A percentile compares a stretch with the other conserved stretches of the same genome.
Evolutionary conservation across 2,888 invertebrate genomes (phyloP).

Genomic region (Magallana nippona): DNA sequence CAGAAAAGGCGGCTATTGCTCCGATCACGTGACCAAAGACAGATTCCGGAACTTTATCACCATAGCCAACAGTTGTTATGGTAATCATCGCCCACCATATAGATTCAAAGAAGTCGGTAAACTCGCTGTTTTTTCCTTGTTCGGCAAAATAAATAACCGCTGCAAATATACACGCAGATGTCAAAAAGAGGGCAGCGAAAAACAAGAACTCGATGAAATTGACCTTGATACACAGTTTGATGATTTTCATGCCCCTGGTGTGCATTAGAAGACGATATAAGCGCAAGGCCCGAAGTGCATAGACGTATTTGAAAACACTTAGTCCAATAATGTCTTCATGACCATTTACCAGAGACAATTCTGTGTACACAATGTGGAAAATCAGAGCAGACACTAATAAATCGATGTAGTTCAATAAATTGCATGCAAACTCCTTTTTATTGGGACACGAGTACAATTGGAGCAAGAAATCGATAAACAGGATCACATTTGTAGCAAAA

Average conservation of each 20-base stretch:
- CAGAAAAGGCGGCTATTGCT: not conserved
- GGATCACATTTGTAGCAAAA: not conserved
- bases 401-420: conserved; percentile 9
- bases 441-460: not conserved
- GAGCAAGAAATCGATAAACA: not conserved
- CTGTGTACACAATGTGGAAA: not conserved
- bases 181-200: not conserved
- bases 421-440: not conserved
- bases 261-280: conserved; percentile 6
- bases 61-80: not conserved
- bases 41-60: conserved; percentile 15
- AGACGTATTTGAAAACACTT: not conserved
- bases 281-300: not conserved
- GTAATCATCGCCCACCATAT: not conserved
- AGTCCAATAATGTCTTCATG: not conserved
- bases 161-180: conserved; percentile 2
- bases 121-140: not conserved
- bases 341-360: not conserved
- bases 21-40: not conserved
- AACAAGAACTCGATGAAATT: conserved; percentile 4
- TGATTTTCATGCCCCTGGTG: conserved; percentile 19
- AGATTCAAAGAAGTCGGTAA: conserved; percentile 4
- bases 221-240: not conserved
- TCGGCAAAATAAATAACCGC: not conserved
- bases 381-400: conserved; percentile 1